These are phyloP conservation scores for Oncorhynchus masou DNA, from an alignment of 2,113 vertebrate species.

Conservation along the genomic window DNA sequence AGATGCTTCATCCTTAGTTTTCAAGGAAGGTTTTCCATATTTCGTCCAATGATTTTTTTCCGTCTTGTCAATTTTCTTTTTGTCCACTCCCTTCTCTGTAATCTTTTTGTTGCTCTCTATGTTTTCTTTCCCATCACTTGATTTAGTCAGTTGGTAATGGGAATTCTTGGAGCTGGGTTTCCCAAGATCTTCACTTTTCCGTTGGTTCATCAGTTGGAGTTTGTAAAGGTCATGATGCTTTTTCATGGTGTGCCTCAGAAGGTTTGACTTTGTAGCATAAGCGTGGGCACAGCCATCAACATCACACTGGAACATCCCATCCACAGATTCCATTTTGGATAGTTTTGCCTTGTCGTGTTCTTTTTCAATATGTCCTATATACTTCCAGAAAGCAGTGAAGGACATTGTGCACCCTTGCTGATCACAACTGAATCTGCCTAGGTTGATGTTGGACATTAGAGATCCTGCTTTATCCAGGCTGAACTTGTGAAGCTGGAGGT, in stretches of 20 bases:
- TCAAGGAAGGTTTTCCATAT: constrained; percentile 79
- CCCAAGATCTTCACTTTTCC: constrained; percentile 77
- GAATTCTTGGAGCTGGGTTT: constrained; percentile 76
- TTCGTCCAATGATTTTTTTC: constrained; percentile 70
- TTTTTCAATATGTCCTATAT: constrained; percentile 84
- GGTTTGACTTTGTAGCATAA: constrained; percentile 92
- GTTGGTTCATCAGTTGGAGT: constrained; percentile 82
- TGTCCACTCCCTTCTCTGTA: constrained; percentile 51
- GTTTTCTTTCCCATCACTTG: constrained; percentile 80
- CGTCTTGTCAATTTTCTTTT: constrained; percentile 46
- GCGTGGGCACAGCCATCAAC: constrained; percentile 91
- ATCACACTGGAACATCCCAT: constrained; percentile 85
- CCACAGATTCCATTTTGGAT: constrained; percentile 73
- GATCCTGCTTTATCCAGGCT: constrained; percentile 80
- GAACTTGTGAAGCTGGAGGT: constrained; percentile 90
- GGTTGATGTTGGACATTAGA: constrained; percentile 75
- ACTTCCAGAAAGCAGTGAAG: constrained; percentile 84
- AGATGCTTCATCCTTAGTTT: constrained; percentile 84
- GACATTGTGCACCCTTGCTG: constrained; percentile 82
- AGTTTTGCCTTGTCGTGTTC: constrained; percentile 80
- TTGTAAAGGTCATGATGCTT: constrained; percentile 91
- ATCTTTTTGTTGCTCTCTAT: constrained; percentile 78
- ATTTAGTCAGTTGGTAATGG: constrained; percentile 75
- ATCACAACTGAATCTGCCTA: constrained; percentile 85
- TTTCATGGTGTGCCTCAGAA: constrained; percentile 90